phyloP scores from a whole-genome alignment of 2,888 invertebrate species.

The Drosophila hamatofila region DNA sequence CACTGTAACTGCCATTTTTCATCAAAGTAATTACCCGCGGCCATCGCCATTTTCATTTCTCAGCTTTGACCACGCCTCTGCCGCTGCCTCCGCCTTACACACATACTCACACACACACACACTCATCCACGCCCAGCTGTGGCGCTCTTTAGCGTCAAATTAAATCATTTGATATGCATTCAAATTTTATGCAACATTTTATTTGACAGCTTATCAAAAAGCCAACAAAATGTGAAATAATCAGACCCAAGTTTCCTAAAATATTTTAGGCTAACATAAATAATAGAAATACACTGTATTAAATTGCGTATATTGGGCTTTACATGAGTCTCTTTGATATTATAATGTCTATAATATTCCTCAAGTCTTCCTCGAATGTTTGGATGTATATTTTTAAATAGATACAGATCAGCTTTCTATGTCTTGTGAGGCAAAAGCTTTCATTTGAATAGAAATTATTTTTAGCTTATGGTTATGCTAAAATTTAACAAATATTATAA shows the following conservation, averaged over 20 bases:
- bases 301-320: background rate
- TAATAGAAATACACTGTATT: background rate
- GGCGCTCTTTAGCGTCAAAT: slow-evolving; percentile 46
- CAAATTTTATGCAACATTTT: slow-evolving; percentile 68
- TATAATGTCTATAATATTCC: background rate
- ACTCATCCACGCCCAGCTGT: slow-evolving; percentile 4
- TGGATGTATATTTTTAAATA: background rate
- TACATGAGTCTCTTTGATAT: background rate
- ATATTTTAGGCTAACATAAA: background rate
- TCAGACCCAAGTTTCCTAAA: background rate
- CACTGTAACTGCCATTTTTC: slow-evolving; percentile 79
- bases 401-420: background rate
- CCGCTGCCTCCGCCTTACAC: background rate
- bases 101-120: background rate
- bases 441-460: background rate
- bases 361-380: background rate
- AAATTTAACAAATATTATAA: too few species aligned
- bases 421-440: background rate
- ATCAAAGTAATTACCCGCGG: slow-evolving; percentile 74
- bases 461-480: too few species aligned
- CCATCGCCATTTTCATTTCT: slow-evolving; percentile 32
- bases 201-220: slow-evolving; percentile 53
- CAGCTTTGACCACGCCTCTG: slow-evolving; percentile 30
- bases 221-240: background rate
- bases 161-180: slow-evolving; percentile 79